Base-by-base conservation (phyloP, 2,888 invertebrate species). In the Acleris emargana region DNA sequence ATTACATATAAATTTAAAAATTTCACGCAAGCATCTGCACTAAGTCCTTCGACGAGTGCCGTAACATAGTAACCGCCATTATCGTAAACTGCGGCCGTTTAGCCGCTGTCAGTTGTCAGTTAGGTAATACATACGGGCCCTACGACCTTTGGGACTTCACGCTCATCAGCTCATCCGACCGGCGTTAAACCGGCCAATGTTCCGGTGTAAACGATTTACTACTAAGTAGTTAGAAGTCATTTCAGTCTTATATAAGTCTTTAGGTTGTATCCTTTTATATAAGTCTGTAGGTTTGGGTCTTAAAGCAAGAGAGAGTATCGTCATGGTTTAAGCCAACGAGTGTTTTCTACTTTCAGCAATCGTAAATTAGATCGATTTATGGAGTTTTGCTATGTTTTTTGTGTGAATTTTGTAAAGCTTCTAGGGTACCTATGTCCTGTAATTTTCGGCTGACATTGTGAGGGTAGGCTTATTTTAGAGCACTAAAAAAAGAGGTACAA, bases 151-250 rank as follows among this genome's bases (percentile, higher is more conserved):
- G 75, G 73, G 74, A 74, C 80, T 81, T 78, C 71, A 83, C 75
- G 80, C 81, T 85, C 88, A 87, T 87, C 86, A 18, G 17, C 81
- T 86, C 88, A 87, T 87, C 86, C 43, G 17, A 86, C 84, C 82
- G 83, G 80, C 86, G 85, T 86, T 85, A 89, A 89, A 84, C 76
- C 70, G 80, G 80, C 81, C 80, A 77, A 78, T 75, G 79, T 83
- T 82, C 84, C 83, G 52, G 42, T 60, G 38, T 58, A 5, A 50
- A 18, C 18, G 43, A 60, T 52, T 60, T 52, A 25, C 51, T n/a
- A 50, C n/a, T 22, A 22, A 42, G 43, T 57, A 45, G 11, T 45
- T 16, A 2, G 18, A 38, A 38, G 38, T 38, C 38, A 38, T 38
- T 13, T 38, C 38, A 38, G 38, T 38, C 38, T 38, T 38, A 38